Conservation (phyloP, 2,888 invertebrate genomes). For the Heliconius ismenius region DNA sequence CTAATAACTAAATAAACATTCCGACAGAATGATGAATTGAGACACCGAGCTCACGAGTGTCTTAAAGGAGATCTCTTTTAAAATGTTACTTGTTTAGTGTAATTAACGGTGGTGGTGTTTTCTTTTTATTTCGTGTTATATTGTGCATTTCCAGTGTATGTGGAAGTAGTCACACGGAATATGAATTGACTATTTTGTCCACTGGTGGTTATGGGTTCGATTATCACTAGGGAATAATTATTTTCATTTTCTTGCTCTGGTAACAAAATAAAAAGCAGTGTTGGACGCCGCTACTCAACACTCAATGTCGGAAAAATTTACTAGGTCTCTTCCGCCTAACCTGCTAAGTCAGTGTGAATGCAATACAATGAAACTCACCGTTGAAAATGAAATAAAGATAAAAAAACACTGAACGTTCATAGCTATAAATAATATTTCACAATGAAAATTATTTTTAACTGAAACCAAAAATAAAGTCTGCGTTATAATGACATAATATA, state of each 20-base stretch:
- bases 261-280: too few relatives aligned
- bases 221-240: too few relatives aligned
- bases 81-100: neutral
- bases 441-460: conserved; percentile 29
- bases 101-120: neutral
- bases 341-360: too few relatives aligned
- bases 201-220: neutral
- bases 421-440: conserved; percentile 37
- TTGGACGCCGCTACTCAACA: too few relatives aligned
- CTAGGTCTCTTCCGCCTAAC: too few relatives aligned
- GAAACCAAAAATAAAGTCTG: conserved; percentile 8
- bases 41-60: conserved; percentile 3
- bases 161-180: neutral
- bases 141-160: neutral
- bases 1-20: conserved; percentile 16
- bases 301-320: too few relatives aligned
- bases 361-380: neutral
- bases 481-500: neutral
- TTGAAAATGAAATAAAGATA: conserved; percentile 6
- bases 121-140: neutral
- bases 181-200: too few relatives aligned
- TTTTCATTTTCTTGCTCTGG: too few relatives aligned
- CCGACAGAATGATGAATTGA: conserved; percentile 9
- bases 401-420: neutral
- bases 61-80: neutral